phyloP scores from a whole-genome alignment of 2,888 invertebrate genomes.

The Pardosa pseudoannulata region DNA sequence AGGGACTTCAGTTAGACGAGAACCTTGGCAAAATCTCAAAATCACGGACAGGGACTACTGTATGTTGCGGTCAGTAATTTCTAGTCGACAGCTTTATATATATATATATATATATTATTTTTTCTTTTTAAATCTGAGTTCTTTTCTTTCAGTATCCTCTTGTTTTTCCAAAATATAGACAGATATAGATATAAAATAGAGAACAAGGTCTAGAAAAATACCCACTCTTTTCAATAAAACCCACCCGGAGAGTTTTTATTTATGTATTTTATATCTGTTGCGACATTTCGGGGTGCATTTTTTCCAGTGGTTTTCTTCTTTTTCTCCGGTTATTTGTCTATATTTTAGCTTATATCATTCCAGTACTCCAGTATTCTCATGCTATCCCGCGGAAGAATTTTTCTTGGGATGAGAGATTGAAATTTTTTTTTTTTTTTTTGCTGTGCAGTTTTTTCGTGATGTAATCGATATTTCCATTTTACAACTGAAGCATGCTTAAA shows the following conservation, averaged over 20 bases:
- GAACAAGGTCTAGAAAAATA: conserved; percentile 23
- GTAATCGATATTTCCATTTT: too few species aligned
- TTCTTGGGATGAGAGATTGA: too few species aligned
- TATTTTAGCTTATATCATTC: too few species aligned
- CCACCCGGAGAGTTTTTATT: conserved; percentile 45
- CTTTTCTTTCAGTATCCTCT: not conserved
- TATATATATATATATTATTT: too few species aligned
- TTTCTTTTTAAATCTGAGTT: not conserved
- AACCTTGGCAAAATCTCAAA: conserved; percentile 51
- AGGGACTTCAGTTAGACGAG: not conserved
- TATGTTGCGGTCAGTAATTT: conserved; percentile 52
- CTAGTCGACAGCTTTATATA: conserved; percentile 13
- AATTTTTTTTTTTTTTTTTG: too few species aligned
- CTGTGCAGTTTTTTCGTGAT: too few species aligned
- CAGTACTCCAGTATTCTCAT: too few species aligned
- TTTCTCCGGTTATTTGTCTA: too few species aligned
- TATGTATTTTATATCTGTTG: conserved; percentile 46
- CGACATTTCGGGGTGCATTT: conserved; percentile 45
- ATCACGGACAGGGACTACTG: conserved; percentile 15
- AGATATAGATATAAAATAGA: conserved; percentile 41
- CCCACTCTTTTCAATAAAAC: conserved; percentile 65
- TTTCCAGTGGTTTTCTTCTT: not conserved
- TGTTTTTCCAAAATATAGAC: conserved; percentile 10
- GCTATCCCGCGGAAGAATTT: too few species aligned
- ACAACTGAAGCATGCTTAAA: too few species aligned